A percentile compares a stretch with the other conserved stretches of the same genome.
phyloP scores from a whole-genome alignment of 2,113 vertebrate genomes.

The Orthonyx spaldingii region DNA sequence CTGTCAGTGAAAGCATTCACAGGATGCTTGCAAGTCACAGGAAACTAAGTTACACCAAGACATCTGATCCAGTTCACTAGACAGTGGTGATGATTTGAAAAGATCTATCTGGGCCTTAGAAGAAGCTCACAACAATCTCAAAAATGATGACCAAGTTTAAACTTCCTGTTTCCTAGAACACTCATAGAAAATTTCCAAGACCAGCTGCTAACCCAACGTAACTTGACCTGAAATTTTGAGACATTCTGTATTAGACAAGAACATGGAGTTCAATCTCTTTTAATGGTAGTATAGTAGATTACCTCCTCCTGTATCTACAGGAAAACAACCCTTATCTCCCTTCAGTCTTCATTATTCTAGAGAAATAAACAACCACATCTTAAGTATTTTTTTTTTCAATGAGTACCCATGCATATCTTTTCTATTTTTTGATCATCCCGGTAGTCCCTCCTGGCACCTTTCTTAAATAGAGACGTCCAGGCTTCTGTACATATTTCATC shows the following conservation, averaged over 20 bases:
- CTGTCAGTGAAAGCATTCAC: background rate
- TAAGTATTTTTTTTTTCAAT: background rate
- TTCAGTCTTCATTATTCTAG: background rate
- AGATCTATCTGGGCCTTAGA: background rate
- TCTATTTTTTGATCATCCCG: background rate
- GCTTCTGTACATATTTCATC: accelerated
- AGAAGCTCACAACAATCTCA: background rate
- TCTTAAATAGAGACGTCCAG: background rate
- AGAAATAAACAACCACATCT: background rate
- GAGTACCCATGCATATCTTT: background rate
- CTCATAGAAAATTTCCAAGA: background rate
- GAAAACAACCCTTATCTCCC: background rate
- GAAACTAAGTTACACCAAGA: background rate
- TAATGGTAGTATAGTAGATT: background rate
- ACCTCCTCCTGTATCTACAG: background rate
- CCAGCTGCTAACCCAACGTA: background rate
- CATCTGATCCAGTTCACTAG: background rate
- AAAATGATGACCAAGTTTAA: background rate
- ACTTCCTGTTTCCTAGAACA: background rate
- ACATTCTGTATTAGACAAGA: background rate
- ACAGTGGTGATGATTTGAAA: background rate
- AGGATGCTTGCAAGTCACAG: background rate
- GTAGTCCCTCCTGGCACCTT: background rate
- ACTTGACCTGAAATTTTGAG: background rate
- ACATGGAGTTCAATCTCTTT: background rate